Percentiles rank a stretch among this genome's conserved stretches.
These are phyloP conservation scores for Pseudomyrmex gracilis DNA, from an alignment of 1,140 invertebrate genomes.

Conservation along the genomic window DNA sequence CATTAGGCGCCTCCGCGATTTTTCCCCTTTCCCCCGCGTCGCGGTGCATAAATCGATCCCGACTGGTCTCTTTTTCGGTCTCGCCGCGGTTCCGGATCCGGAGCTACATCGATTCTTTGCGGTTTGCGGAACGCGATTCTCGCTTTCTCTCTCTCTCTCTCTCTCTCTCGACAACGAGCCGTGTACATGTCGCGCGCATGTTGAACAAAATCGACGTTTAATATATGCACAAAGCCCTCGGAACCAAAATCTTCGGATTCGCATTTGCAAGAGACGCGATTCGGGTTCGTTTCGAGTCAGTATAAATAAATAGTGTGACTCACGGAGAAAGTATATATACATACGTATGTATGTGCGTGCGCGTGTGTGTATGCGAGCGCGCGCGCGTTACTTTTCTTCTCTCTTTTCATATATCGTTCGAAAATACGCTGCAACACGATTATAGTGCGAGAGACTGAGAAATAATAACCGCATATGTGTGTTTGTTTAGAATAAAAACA, in stretches of 20 bases:
- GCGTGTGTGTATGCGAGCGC: background rate
- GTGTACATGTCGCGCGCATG: background rate
- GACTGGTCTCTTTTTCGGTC: constrained; percentile 10
- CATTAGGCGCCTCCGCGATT: background rate
- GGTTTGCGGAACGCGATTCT: constrained; percentile 33
- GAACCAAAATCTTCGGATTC: constrained; percentile 31
- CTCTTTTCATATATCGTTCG: constrained; percentile 5
- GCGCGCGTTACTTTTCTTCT: constrained; percentile 45
- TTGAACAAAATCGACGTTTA: constrained; percentile 29
- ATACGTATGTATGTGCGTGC: no score
- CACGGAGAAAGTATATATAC: constrained; percentile 50
- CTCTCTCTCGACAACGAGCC: constrained; percentile 37
- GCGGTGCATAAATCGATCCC: no score
- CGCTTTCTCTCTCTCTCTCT: constrained; percentile 62
- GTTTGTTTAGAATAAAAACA: constrained; percentile 11
- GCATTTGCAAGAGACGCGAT: constrained; percentile 55
- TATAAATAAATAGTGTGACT: constrained; percentile 54
- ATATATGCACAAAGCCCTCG: constrained; percentile 38
- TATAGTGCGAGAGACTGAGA: background rate
- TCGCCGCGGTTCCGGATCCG: background rate
- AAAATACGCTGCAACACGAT: constrained; percentile 7
- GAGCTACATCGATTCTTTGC: background rate
- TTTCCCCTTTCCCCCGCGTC: background rate
- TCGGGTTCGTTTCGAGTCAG: constrained; percentile 12
- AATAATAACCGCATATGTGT: background rate